Evolutionary conservation across 2,113 vertebrate genomes (phyloP).

Genomic region (Phrynocephalus versicolor): DNA sequence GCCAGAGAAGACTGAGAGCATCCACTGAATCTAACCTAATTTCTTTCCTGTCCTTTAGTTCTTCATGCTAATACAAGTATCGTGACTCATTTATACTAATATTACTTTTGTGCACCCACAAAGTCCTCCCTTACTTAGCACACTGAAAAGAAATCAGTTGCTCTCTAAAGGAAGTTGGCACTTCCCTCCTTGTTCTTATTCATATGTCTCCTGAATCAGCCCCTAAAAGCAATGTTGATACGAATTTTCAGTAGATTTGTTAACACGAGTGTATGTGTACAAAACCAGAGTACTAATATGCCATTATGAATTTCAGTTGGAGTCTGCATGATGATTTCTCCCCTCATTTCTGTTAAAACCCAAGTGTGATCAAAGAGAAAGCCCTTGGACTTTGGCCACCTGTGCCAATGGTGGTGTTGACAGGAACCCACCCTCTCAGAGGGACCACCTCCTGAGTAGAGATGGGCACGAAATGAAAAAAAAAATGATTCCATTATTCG

Average conservation of each 20-base stretch:
- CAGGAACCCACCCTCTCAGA: too few relatives aligned
- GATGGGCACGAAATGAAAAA: too few relatives aligned
- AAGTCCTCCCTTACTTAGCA: slow-evolving; percentile 62
- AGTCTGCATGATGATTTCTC: too few relatives aligned
- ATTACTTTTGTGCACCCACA: slow-evolving; percentile 60
- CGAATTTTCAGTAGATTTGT: slow-evolving; percentile 38
- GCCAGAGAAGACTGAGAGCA: too few relatives aligned
- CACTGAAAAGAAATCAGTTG: slow-evolving; percentile 69
- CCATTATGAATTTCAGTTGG: too few relatives aligned
- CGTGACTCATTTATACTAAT: slow-evolving; percentile 64
- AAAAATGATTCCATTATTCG: too few relatives aligned
- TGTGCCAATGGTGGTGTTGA: too few relatives aligned
- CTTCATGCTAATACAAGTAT: slow-evolving; percentile 54
- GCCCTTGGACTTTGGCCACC: too few relatives aligned
- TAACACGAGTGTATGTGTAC: slow-evolving; percentile 47
- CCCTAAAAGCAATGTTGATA: slow-evolving; percentile 44
- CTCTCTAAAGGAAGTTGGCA: slow-evolving; percentile 60
- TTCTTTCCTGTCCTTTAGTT: slow-evolving; percentile 57
- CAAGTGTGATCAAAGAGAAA: too few relatives aligned
- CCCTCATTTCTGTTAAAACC: too few relatives aligned
- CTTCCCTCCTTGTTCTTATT: slow-evolving; percentile 60
- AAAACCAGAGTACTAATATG: slow-evolving; percentile 8
- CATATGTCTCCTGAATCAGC: slow-evolving; percentile 59
- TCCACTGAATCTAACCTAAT: too few relatives aligned
- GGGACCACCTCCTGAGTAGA: too few relatives aligned